A percentile compares a stretch with the other conserved stretches of the same genome.
These are phyloP conservation scores for Caenorhabditis latens DNA, from an alignment of 1,140 invertebrate genomes.

Conservation along the genomic window DNA sequence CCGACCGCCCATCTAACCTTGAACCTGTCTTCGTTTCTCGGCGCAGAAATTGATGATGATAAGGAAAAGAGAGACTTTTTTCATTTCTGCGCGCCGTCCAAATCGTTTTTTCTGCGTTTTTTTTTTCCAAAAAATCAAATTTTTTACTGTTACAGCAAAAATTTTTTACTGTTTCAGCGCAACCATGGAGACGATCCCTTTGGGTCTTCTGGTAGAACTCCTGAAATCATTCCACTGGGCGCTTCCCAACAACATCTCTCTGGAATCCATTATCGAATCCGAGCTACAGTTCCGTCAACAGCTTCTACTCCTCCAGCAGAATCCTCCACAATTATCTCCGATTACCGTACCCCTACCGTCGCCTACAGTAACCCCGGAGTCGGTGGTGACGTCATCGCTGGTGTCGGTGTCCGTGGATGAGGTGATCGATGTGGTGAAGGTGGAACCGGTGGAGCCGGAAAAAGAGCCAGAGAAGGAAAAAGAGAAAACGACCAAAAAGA, in stretches of 20 bases:
- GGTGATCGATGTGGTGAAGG: background rate
- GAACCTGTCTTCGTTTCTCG: background rate
- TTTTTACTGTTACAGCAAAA: background rate
- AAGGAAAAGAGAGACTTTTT: background rate
- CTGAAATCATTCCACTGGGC: background rate
- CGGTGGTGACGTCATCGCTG: background rate
- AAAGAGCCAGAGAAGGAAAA: no score
- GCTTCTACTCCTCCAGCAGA: background rate
- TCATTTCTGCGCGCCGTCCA: background rate
- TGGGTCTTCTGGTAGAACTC: background rate
- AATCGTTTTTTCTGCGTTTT: no score
- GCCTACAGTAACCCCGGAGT: background rate
- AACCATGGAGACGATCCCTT: background rate
- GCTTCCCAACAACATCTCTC: background rate
- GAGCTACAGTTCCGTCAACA: background rate
- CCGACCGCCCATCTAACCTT: background rate
- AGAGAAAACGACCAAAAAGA: background rate
- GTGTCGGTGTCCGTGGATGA: no score
- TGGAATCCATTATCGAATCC: background rate
- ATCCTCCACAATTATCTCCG: background rate
- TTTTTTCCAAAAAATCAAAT: background rate
- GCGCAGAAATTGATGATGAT: background rate
- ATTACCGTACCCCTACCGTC: no score
- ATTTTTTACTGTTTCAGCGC: background rate
- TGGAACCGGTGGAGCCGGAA: background rate